Evolutionary conservation across 1,140 invertebrate species (phyloP).

Genomic region (Bombus balteatus): DNA sequence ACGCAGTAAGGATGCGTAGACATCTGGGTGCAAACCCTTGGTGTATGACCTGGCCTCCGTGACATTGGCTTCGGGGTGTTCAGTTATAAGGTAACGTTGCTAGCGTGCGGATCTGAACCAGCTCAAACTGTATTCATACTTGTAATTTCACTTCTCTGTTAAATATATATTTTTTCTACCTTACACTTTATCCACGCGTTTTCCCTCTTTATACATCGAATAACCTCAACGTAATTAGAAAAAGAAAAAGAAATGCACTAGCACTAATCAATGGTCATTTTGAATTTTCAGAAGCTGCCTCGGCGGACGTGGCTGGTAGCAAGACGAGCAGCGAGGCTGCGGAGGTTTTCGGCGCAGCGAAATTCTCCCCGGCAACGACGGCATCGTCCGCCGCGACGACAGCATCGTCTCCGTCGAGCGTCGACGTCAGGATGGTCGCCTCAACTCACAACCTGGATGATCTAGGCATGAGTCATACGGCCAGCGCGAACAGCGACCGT

Average conservation of each 20-base stretch:
- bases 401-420: conserved; percentile 27
- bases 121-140: no score
- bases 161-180: no score
- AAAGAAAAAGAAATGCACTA: background rate
- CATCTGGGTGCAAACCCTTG: no score
- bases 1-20: no score
- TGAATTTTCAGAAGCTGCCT: conserved; percentile 72
- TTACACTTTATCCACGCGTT: no score
- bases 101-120: no score
- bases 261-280: background rate
- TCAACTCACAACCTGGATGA: conserved; percentile 78
- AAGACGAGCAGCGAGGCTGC: conserved; percentile 65
- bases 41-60: no score
- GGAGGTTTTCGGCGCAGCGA: conserved; percentile 62
- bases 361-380: conserved; percentile 56
- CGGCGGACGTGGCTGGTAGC: conserved; percentile 73
- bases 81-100: no score
- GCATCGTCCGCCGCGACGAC: conserved; percentile 48
- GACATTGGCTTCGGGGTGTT: no score
- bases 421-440: conserved; percentile 77
- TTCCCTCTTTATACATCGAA: no score
- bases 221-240: background rate
- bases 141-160: no score
- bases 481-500: conserved; percentile 68
- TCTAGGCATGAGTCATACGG: conserved; percentile 70